A percentile compares a stretch with the other conserved stretches of the same genome.
phyloP scores from a whole-genome alignment of 1,140 invertebrate species.

The Nixonia krombeini region DNA sequence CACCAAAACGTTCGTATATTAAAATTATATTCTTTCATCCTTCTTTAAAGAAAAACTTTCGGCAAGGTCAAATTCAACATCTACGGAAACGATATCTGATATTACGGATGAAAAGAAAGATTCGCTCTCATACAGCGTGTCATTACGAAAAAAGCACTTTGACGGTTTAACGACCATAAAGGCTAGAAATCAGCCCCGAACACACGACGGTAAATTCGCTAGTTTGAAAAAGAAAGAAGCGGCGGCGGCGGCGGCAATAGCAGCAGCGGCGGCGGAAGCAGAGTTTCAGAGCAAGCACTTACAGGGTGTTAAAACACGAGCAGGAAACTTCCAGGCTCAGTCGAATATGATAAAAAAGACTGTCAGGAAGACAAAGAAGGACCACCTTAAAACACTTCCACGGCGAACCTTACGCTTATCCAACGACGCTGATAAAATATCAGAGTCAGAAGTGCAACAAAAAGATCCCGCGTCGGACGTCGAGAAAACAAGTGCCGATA shows the following conservation, averaged over 20 bases:
- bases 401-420: conserved; percentile 45
- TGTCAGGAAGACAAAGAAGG: conserved; percentile 17
- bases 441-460: conserved; percentile 47
- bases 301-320: conserved; percentile 7
- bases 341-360: conserved; percentile 15
- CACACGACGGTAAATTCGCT: conserved; percentile 63
- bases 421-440: conserved; percentile 50
- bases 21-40: too few species aligned
- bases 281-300: too few species aligned
- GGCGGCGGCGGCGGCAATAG: too few species aligned
- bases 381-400: conserved; percentile 7
- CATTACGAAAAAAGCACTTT: conserved; percentile 23
- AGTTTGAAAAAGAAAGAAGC: conserved; percentile 44
- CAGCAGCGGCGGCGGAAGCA: too few species aligned
- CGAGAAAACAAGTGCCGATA: conserved; percentile 36
- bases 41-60: too few species aligned
- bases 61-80: too few species aligned
- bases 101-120: too few species aligned
- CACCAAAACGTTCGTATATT: too few species aligned
- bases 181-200: conserved; percentile 54
- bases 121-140: too few species aligned
- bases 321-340: conserved; percentile 17
- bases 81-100: too few species aligned
- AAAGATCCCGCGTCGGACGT: conserved; percentile 12
- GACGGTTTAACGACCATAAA: too few species aligned